These are phyloP conservation scores for Squalus acanthias DNA, from an alignment of 2,797 vertebrate species.

Conservation along the genomic window DNA sequence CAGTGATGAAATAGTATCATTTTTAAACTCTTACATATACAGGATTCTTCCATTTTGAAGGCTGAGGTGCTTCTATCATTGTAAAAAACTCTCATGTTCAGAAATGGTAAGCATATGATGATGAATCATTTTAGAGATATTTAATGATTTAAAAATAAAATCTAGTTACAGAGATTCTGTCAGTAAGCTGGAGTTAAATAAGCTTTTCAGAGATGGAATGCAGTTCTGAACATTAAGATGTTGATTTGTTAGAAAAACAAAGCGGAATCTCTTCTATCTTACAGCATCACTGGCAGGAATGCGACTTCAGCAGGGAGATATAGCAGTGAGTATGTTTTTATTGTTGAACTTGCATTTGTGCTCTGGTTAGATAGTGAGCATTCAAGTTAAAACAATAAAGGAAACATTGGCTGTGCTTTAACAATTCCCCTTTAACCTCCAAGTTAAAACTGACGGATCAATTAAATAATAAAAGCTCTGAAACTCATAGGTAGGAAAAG, in stretches of 20 bases:
- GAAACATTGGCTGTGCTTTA: not conserved
- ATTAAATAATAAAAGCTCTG: not conserved
- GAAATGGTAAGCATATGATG: not conserved
- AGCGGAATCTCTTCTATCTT: slow-evolving; percentile 40
- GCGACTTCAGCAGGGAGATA: slow-evolving; percentile 80
- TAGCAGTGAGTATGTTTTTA: slow-evolving; percentile 70
- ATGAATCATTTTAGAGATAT: not conserved
- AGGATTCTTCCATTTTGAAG: not conserved
- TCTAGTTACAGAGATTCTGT: not conserved
- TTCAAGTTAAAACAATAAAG: not conserved
- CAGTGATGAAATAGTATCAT: not conserved
- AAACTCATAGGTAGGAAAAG: not conserved
- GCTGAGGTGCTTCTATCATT: not conserved
- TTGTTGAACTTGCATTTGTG: not conserved
- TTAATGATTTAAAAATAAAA: not conserved
- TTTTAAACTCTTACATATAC: not conserved
- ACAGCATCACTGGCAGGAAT: slow-evolving; percentile 88
- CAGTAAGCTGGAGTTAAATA: not conserved
- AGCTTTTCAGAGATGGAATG: not conserved
- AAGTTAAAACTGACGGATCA: not conserved
- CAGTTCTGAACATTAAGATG: not conserved
- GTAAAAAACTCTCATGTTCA: not conserved
- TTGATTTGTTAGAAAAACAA: slow-evolving; percentile 1
- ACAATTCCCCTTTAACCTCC: not conserved
- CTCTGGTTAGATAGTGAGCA: not conserved